Evolutionary conservation across 1,140 invertebrate species (phyloP).

Genomic region (Lepidurus apus): DNA sequence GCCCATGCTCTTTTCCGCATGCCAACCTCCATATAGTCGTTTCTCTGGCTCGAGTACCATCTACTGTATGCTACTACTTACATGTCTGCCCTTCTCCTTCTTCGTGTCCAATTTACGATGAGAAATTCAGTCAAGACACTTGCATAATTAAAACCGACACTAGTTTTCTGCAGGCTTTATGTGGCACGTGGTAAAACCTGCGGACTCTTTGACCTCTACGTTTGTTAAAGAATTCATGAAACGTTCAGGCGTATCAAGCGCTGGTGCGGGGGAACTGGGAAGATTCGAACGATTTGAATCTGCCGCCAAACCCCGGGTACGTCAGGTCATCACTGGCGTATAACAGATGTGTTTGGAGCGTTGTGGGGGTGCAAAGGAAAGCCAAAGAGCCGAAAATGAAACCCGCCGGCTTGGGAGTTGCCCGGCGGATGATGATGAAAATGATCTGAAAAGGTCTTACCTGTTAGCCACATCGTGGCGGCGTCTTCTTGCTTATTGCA

Average conservation of each 20-base stretch:
- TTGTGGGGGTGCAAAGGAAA: neutral
- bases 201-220: neutral
- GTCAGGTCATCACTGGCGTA: neutral
- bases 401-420: neutral
- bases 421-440: neutral
- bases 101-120: neutral
- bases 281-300: neutral
- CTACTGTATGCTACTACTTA: neutral
- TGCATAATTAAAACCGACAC: conserved; percentile 4
- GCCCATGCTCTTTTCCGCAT: neutral
- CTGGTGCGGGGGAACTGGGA: neutral
- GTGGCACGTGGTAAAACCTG: neutral
- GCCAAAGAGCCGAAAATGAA: neutral
- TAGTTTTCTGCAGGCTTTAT: neutral
- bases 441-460: neutral
- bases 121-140: neutral
- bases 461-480: neutral
- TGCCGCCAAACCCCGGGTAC: neutral
- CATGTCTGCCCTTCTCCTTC: neutral
- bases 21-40: neutral
- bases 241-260: no score
- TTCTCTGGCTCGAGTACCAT: neutral
- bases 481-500: neutral
- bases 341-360: neutral
- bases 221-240: no score